Percentiles rank a stretch among this genome's conserved stretches.
These are phyloP conservation scores for Guaruba guarouba DNA, from an alignment of 2,113 vertebrate species.

Conservation along the genomic window DNA sequence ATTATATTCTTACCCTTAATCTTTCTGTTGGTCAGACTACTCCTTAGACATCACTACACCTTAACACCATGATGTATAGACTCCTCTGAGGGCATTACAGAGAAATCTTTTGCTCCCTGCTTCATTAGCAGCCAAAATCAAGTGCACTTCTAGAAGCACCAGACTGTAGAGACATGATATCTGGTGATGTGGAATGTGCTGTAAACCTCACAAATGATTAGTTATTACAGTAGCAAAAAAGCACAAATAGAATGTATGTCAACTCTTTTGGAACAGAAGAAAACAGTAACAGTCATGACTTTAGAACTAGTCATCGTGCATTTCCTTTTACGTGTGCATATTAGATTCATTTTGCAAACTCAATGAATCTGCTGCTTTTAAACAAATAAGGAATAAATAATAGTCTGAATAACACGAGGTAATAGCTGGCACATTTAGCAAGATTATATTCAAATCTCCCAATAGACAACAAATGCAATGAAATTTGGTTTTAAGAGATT, in stretches of 20 bases:
- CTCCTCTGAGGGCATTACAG: not conserved
- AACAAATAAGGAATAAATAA: not conserved
- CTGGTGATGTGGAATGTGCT: not conserved
- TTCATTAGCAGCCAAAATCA: not conserved
- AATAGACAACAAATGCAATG: not conserved
- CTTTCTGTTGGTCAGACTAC: not conserved
- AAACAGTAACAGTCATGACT: not conserved
- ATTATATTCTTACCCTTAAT: not conserved
- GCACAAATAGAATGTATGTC: accelerated
- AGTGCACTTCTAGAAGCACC: not conserved
- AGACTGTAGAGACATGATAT: not conserved
- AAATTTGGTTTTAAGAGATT: not conserved
- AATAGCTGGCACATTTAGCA: not conserved
- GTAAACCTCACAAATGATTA: not conserved
- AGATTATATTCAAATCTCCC: not conserved
- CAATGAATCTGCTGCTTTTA: not conserved
- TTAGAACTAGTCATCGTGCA: not conserved
- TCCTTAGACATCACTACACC: not conserved
- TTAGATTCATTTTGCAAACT: not conserved
- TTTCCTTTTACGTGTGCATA: not conserved
- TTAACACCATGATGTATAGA: not conserved
- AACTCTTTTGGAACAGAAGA: not conserved
- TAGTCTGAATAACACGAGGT: not conserved
- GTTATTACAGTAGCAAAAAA: not conserved
- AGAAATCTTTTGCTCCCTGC: not conserved